Base-by-base conservation (phyloP, 2,888 invertebrate genomes). In the Brachypalpus laphriformis region DNA sequence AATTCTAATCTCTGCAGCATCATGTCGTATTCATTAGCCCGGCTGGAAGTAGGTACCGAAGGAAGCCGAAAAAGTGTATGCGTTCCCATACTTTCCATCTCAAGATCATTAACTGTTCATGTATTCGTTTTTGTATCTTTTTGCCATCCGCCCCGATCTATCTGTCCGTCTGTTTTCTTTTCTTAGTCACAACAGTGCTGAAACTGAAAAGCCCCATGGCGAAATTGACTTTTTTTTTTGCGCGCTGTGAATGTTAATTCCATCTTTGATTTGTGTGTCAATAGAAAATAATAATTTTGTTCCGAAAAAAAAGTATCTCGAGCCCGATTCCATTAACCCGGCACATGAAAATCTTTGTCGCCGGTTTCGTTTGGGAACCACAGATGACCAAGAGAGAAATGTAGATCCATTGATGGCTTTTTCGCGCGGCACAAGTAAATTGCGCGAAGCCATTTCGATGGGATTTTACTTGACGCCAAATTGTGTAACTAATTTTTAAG, bases 71-170 rank as follows among this genome's bases (percentile, higher is more conserved):
- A 54, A 45, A 54, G 34, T 45, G 5, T 22, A 11, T 49, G 56
- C 45, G 65, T 72, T 82, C 82, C 61, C 82, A 68, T 82, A 82
- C 82, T 82, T 82, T 77, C 82, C 66, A 77, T 77, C 82, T 77
- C 72, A 59, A 82, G 66, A 72, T 72, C 66, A 61, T 72, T 77
- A 82, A 65, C 76, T 45, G 42, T 18, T 37, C 40, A 34, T 63
- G 63, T 37, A 45, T 59, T 68, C 45, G 9, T 51, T 28, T 47
- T 40, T 45, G 47, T 42, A 22, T 66, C 31, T 47, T 20, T 76
- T 66, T 18, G 1, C 4, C 8, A 40, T 28, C 54, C 7, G 20
- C 3, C 54, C 14, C n/a, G n/a, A n/a, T n/a, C n/a, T n/a, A 59
- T 42, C 31, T 66, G 20, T 20, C 45, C 22, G 59, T 40, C 54